Evolutionary conservation across 1,140 invertebrate genomes (phyloP), one percentile per base, ranked within the genome.

Genomic region (Dendroctonus ponderosae): DNA sequence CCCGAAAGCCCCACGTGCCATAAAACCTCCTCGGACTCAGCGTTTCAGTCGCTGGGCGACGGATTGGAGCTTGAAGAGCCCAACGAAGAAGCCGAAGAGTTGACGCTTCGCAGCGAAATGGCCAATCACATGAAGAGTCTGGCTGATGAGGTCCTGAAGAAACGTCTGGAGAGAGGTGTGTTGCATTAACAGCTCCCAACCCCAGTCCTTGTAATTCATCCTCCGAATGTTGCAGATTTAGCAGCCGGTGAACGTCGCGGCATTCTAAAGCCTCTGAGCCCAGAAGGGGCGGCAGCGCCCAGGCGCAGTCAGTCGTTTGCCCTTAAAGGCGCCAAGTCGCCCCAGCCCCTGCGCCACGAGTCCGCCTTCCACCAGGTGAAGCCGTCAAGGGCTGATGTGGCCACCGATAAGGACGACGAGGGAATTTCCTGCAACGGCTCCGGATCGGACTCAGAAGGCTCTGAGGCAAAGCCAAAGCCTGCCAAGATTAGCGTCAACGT

Each of bases 1-100:
- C 65, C 73, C 5, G 84, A 85, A 69, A 83, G 82, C 70, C 81
- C 81, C 59, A 80, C 82, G 43, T 84, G 81, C 73, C 82, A 82
- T 66, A 82, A 84, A 60, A 83, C 83, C 66, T 84, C 83, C 56
- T 84, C 84, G 37, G 81, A 83, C 71, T 78, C 76, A 2, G 75
- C 76, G 0, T 78, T 78, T 66, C 76, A 77, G 48, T 77, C 77
- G 8, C 69, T 78, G n/a, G 75, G 75, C 42, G 77, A 77, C 66
- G 77, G 77, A 39, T 66, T 78, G 0, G 77, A 78, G 65, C 53
- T 77, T 41, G 68, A 72, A 52, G 58, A 68, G 41, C 41, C 15
- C 12, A 12, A 44, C 44, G 56, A 72, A 14, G 66, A 72, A 11
- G 48, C 40, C 2, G 68, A 68, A 54, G 52, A 62, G 41, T 44